Conservation (phyloP, 2,888 invertebrate genomes). For the Hofmannophila pseudospretella region DNA sequence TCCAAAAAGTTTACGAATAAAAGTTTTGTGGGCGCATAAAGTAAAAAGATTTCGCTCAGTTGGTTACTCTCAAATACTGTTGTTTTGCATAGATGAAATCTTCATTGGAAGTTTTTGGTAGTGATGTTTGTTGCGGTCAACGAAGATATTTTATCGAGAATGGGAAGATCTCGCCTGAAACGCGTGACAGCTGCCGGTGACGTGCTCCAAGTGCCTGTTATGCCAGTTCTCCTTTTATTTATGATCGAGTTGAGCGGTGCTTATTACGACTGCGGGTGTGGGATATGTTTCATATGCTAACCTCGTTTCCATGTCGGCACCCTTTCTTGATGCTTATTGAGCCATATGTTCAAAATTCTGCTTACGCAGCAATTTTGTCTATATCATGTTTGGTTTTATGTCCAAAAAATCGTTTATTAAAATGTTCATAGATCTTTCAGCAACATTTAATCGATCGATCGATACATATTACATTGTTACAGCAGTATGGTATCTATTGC, state of each 20-base stretch:
- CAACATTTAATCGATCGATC: too few species aligned
- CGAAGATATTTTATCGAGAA: slow-evolving; percentile 45
- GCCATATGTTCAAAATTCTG: slow-evolving; percentile 35
- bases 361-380: slow-evolving; percentile 2
- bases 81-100: slow-evolving; percentile 32
- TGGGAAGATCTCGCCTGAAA: slow-evolving; percentile 39
- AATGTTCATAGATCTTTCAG: neutral
- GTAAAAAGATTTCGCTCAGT: slow-evolving; percentile 11
- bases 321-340: slow-evolving; percentile 54
- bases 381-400: neutral
- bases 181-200: slow-evolving; percentile 61
- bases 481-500: neutral
- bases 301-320: slow-evolving; percentile 43
- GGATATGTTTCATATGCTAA: slow-evolving; percentile 59
- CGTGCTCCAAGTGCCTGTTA: slow-evolving; percentile 56
- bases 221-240: slow-evolving; percentile 64
- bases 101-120: slow-evolving; percentile 4
- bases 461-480: too few species aligned
- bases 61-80: slow-evolving; percentile 17
- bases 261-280: slow-evolving; percentile 59
- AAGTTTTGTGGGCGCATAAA: slow-evolving; percentile 8
- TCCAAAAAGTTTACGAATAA: slow-evolving; percentile 23
- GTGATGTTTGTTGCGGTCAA: slow-evolving; percentile 15
- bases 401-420: neutral
- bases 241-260: slow-evolving; percentile 64